Conservation (phyloP, 2,113 vertebrate genomes). For the rabbit (Oryctolagus cuniculus) region DNA sequence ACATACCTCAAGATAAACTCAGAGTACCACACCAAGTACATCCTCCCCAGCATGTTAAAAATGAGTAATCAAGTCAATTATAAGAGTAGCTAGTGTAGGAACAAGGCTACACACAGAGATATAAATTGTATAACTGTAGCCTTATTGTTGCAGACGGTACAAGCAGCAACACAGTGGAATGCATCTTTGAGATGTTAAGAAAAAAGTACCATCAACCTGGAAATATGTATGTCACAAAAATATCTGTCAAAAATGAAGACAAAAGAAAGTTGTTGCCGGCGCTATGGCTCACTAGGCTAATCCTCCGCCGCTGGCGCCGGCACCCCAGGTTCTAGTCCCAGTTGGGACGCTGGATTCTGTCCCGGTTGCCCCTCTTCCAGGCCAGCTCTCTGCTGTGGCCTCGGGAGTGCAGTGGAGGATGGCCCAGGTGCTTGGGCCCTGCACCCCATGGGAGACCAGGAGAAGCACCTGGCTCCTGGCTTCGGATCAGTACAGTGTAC, state of each 20-base stretch:
- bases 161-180: background rate
- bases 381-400: too few species aligned
- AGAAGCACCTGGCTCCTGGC: too few species aligned
- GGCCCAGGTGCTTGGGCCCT: too few species aligned
- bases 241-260: background rate
- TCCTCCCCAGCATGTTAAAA: conserved; percentile 8
- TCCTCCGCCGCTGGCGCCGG: too few species aligned
- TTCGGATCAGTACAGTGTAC: too few species aligned
- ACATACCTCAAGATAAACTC: background rate
- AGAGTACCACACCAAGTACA: background rate
- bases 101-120: background rate
- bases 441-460: too few species aligned
- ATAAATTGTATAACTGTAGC: background rate
- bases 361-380: too few species aligned
- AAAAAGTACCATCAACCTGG: background rate
- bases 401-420: too few species aligned
- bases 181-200: background rate
- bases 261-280: background rate
- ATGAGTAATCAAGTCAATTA: background rate
- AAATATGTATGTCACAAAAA: conserved; percentile 26
- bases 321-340: too few species aligned
- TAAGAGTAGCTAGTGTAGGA: background rate
- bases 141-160: background rate
- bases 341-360: too few species aligned
- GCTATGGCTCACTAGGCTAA: too few species aligned